Evolutionary conservation across 1,140 invertebrate genomes (phyloP), one percentile per base, ranked within the genome.

Genomic region (Hyposmocoma kahamanoa): DNA sequence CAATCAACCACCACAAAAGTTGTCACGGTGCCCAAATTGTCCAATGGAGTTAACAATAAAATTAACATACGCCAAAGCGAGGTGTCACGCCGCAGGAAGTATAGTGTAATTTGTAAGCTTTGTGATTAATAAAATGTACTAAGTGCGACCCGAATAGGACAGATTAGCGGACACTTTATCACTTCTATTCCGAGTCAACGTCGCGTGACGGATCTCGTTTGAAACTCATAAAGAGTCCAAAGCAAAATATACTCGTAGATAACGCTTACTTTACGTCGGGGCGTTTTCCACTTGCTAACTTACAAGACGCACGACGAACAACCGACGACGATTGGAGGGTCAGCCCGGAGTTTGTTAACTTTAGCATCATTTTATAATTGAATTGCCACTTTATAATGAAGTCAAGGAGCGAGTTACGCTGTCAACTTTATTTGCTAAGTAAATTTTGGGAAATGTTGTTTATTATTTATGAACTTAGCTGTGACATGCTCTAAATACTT

Each of bases 81-180:
- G 64, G 63, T 71, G 81, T 79, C 73, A 72, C 69, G 59, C 59
- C 59, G 64, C 76, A 81, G 81, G 81, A 84, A 84, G 81, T 73
- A 66, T 68, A 67, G 62, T 56, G 81, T 83, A 80, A 83, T 84
- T 85, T 85, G 82, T 83, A 79, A 80, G 70, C 72, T 82, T 85
- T 82, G 75, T 83, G 79, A 85, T 85, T 85, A 85, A 85, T 85
- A 85, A 85, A 83, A 67, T 82, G 74, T 79, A 82, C 74, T 83
- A 83, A 85, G 74, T 85, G 82, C 74, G 78, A 67, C 82, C 71
- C 72, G 72, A 83, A 83, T 83, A 74, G 76, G 74, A 79, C 76
- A 82, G 82, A 85, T 85, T 85, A 85, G 82, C 79, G 79, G 66
- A 59, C 82, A 76, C 70, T 85, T 85, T 85, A 85, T 83, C 82